Evolutionary conservation across 2,113 vertebrate species (phyloP), one percentile per base, ranked within the genome.

Genomic region (Clarias magur): DNA sequence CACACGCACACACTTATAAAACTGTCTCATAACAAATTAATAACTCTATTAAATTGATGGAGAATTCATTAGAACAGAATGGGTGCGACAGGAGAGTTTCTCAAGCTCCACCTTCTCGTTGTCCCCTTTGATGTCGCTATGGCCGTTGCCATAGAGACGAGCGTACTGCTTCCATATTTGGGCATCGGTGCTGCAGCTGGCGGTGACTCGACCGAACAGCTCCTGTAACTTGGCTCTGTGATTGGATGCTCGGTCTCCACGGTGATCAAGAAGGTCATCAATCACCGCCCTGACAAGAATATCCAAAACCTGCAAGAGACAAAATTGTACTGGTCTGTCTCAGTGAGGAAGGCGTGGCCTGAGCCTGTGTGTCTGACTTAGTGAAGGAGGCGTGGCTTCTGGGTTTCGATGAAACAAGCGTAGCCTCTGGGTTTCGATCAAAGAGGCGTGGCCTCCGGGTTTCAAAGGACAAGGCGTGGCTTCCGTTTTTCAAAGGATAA

Each of bases 141-240:
- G 93, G 6, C 98, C 98, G 0, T 95, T 93, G 30, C 96, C 97
- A 38, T 96, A 95, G 0, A 99, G 92, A 4, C 23, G 92, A 6
- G 97, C 97, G 13, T 99, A 99, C 86, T 97, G 94, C 87, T 91
- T 95, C 98, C 98, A 99, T 88, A 99, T 89, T 25, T 96, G 93
- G 1, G 93, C 93, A 54, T 99, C 96, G 0, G 91, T 95, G 85
- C 96, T 97, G 92, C 97, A 96, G 87, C 93, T 95, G n/a, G 97
- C 94, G 21, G 95, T 98, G 89, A 98, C 94, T 90, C 98, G 94
- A 25, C 98, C 98, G 25, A 99, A 90, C 7, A 99, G 95, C 88
- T 97, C 97, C 89, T 93, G 96, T 85, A 99, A 80, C 88, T 96
- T 97, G 63, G 93, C 88, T 80, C 87, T 94, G 59, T 97, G 92